phyloP scores from a whole-genome alignment of 1,140 invertebrate species.

The Drosophila arawakana region DNA sequence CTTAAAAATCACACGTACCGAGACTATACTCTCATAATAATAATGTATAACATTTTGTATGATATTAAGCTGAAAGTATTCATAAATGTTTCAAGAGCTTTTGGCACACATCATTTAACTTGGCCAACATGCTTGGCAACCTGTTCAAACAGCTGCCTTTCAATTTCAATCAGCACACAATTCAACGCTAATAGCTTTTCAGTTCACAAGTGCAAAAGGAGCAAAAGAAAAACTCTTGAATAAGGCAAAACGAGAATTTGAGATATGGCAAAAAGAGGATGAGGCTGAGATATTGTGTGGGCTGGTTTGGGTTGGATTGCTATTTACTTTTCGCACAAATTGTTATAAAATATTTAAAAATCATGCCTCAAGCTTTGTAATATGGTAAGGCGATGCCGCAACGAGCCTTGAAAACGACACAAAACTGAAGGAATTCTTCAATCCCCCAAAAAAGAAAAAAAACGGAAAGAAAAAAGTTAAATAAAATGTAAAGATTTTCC shows the following conservation, averaged over 20 bases:
- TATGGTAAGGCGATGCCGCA: constrained; percentile 28
- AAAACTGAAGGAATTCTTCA: constrained; percentile 24
- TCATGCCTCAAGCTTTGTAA: constrained; percentile 50
- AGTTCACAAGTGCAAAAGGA: constrained; percentile 22
- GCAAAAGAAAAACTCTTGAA: constrained; percentile 13
- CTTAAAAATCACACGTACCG: neutral
- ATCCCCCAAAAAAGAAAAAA: neutral
- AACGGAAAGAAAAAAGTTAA: constrained; percentile 4
- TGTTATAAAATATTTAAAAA: constrained; percentile 82
- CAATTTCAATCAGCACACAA: constrained; percentile 60
- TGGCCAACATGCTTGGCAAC: constrained; percentile 50
- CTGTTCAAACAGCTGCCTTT: constrained; percentile 61
- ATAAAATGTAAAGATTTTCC: constrained; percentile 40
- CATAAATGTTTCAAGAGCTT: constrained; percentile 59
- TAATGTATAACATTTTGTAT: constrained; percentile 18
- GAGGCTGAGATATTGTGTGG: neutral
- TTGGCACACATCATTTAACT: constrained; percentile 74
- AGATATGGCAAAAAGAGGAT: neutral
- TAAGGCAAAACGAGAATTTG: neutral
- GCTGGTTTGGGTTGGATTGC: constrained; percentile 11
- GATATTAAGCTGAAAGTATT: constrained; percentile 32
- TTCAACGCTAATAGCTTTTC: constrained; percentile 53
- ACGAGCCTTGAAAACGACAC: constrained; percentile 58
- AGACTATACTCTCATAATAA: neutral
- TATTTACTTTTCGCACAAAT: constrained; percentile 61